Percentiles rank a stretch among this genome's conserved stretches.
Conservation (phyloP, 2,888 invertebrate genomes). For the Perizoma flavofasciatum region DNA sequence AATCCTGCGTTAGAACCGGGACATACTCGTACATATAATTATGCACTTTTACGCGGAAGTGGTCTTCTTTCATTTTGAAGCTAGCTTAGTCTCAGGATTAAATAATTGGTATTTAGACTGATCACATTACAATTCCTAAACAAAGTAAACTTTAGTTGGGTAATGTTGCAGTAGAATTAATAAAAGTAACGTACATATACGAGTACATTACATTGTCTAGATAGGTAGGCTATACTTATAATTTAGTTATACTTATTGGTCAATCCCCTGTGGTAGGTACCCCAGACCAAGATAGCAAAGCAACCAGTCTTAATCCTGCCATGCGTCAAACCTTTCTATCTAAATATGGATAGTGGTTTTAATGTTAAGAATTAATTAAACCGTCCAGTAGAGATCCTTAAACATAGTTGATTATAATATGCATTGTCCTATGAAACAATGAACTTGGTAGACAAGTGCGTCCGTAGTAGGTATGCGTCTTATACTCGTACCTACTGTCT, state of each 20-base stretch:
- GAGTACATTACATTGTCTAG: too few relatives aligned
- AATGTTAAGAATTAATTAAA: slow-evolving; percentile 54
- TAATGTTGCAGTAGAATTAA: too few relatives aligned
- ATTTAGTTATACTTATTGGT: too few relatives aligned
- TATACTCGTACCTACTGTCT: background rate
- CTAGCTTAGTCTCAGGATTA: too few relatives aligned
- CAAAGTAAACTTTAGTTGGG: too few relatives aligned
- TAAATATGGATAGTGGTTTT: slow-evolving; percentile 3
- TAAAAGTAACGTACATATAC: too few relatives aligned
- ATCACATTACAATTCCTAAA: too few relatives aligned
- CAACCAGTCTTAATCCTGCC: too few relatives aligned
- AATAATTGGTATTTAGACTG: too few relatives aligned
- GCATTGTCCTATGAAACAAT: slow-evolving; percentile 41
- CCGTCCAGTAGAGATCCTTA: slow-evolving; percentile 41
- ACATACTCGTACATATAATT: slow-evolving; percentile 8
- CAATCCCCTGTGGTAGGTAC: too few relatives aligned
- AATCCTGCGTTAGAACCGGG: slow-evolving; percentile 21
- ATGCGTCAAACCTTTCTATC: background rate
- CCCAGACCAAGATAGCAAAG: too few relatives aligned
- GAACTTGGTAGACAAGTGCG: slow-evolving; percentile 22
- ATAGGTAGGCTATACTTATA: too few relatives aligned
- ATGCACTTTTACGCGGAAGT: slow-evolving; percentile 18
- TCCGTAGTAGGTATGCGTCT: background rate
- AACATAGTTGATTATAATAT: slow-evolving; percentile 46
- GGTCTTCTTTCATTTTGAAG: background rate